Evolutionary conservation across 1,140 invertebrate species (phyloP).

Genomic region (Diachasma alloeum): DNA sequence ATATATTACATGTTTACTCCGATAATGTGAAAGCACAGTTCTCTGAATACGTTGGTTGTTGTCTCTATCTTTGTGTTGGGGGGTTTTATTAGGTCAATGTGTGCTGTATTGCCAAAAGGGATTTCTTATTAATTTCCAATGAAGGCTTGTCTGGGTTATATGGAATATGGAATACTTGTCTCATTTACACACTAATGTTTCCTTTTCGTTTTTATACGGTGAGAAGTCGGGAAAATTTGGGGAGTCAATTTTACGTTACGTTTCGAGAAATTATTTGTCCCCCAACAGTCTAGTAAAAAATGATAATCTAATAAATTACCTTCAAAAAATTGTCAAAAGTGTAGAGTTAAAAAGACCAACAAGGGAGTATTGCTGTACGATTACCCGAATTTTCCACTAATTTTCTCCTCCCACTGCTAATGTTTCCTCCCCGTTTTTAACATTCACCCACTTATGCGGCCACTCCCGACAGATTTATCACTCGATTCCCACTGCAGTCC

Average conservation of each 20-base stretch:
- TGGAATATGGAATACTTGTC: conserved; percentile 34
- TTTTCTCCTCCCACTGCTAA: conserved; percentile 42
- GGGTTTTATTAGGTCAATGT: not conserved
- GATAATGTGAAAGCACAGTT: not conserved
- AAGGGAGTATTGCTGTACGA: too few species aligned
- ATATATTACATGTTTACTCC: conserved; percentile 10
- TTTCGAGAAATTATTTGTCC: too few species aligned
- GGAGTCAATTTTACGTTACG: too few species aligned
- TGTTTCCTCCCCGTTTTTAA: not conserved
- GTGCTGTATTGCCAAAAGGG: conserved; percentile 13
- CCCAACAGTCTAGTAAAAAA: too few species aligned
- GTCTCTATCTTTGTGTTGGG: not conserved
- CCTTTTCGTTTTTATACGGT: not conserved
- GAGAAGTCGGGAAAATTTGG: too few species aligned
- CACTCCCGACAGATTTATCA: conserved; percentile 42
- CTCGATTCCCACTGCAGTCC: conserved; percentile 40
- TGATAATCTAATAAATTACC: too few species aligned
- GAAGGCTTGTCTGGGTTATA: not conserved
- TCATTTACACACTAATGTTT: conserved; percentile 49
- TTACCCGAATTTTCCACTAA: too few species aligned
- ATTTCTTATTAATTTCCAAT: conserved; percentile 54
- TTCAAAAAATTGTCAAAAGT: too few species aligned
- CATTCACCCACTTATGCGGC: too few species aligned
- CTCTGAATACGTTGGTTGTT: not conserved
- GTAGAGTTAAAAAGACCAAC: too few species aligned